Evolutionary conservation across 2,113 vertebrate species (phyloP).

Genomic region (Columba livia): DNA sequence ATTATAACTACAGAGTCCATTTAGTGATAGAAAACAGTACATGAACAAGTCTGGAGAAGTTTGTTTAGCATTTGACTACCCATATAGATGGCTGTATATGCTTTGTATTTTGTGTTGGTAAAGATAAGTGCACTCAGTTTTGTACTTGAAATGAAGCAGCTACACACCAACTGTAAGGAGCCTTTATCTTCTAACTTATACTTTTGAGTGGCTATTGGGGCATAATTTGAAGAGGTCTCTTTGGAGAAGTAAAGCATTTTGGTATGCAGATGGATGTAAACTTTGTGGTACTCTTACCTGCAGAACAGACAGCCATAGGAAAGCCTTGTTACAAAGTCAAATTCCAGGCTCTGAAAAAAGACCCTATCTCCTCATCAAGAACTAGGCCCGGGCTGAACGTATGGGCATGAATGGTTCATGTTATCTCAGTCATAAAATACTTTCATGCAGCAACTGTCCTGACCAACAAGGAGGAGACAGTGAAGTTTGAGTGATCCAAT

Average conservation of each 20-base stretch:
- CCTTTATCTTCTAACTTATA: background rate
- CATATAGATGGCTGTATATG: background rate
- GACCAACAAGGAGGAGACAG: background rate
- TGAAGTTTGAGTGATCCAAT: background rate
- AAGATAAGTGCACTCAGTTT: background rate
- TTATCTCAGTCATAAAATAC: background rate
- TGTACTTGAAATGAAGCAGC: background rate
- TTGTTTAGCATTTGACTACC: background rate
- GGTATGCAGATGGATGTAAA: background rate
- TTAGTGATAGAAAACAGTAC: background rate
- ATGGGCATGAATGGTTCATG: background rate
- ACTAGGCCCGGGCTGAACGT: background rate
- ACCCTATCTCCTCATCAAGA: background rate
- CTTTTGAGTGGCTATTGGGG: background rate
- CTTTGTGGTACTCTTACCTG: background rate
- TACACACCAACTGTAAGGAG: background rate
- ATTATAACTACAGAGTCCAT: background rate
- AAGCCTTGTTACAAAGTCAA: background rate
- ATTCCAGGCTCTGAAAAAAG: background rate
- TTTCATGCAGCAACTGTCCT: background rate
- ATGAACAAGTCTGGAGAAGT: background rate
- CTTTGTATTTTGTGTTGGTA: background rate
- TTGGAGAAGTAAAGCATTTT: background rate
- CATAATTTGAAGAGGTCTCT: background rate
- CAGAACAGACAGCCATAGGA: background rate